These are phyloP conservation scores for Gallinago jamesoni DNA, from an alignment of 2,113 vertebrate genomes.

Conservation along the genomic window DNA sequence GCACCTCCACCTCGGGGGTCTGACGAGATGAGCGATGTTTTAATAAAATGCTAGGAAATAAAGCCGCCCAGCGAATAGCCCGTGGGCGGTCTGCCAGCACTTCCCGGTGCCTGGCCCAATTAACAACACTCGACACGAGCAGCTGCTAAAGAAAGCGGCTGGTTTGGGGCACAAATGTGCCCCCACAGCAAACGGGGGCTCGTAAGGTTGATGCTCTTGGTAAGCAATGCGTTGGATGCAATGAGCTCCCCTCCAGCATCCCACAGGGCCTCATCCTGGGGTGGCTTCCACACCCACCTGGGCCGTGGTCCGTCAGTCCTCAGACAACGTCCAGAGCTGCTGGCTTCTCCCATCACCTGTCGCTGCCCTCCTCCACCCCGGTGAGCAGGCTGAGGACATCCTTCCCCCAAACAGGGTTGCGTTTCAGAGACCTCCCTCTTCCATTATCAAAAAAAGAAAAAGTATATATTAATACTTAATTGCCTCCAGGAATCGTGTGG, in stretches of 20 bases:
- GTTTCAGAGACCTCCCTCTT: not conserved
- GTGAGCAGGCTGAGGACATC: not conserved
- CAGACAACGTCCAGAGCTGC: accelerated
- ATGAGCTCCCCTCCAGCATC: not conserved
- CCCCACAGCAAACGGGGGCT: not conserved
- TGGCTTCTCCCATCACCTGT: not conserved
- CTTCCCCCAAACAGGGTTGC: not conserved
- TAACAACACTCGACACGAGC: not conserved
- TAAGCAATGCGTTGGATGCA: not conserved
- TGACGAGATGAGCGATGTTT: not conserved
- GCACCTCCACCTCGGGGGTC: not conserved
- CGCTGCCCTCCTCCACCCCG: accelerated
- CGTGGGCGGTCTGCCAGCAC: not conserved
- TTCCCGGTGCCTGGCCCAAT: not conserved
- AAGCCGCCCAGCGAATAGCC: not conserved
- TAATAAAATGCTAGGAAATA: not conserved
- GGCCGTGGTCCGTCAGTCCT: not conserved
- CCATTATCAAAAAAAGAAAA: not conserved
- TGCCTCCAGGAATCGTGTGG: not conserved
- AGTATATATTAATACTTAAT: not conserved
- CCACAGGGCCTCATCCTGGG: not conserved
- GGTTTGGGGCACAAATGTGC: not conserved
- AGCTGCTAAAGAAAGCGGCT: not conserved
- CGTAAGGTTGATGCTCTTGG: not conserved
- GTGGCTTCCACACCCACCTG: not conserved